A percentile compares a stretch with the other conserved stretches of the same genome.
Evolutionary conservation across 2,797 vertebrate genomes (phyloP).

Genomic region (Danio tinwini): DNA sequence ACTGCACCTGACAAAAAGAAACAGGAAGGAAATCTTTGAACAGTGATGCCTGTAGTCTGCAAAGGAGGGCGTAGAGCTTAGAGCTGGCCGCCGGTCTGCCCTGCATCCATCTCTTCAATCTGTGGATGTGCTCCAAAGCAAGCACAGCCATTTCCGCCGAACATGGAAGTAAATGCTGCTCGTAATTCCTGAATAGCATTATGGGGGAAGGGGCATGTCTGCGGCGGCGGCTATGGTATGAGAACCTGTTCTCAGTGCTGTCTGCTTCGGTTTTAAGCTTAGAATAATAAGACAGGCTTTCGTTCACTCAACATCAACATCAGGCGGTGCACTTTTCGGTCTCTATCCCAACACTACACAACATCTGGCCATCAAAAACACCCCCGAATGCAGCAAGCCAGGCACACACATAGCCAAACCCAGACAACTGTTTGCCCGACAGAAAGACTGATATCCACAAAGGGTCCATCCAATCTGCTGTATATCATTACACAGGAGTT

Average conservation of each 20-base stretch:
- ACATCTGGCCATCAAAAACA: slow-evolving; percentile 53
- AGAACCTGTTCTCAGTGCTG: not conserved
- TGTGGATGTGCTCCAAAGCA: slow-evolving; percentile 48
- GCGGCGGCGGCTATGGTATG: not conserved
- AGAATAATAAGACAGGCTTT: not conserved
- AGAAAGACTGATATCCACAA: slow-evolving; percentile 46
- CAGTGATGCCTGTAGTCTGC: slow-evolving; percentile 2
- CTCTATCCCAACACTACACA: slow-evolving; percentile 46
- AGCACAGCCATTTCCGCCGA: slow-evolving; percentile 54
- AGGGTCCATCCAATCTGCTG: slow-evolving; percentile 48
- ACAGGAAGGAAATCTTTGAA: slow-evolving; percentile 10
- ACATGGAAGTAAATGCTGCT: slow-evolving; percentile 29
- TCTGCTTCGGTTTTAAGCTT: not conserved
- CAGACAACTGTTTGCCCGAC: slow-evolving; percentile 8
- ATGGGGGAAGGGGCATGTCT: slow-evolving; percentile 25
- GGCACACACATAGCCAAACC: slow-evolving; percentile 23
- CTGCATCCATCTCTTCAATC: slow-evolving; percentile 38
- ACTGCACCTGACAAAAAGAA: not conserved
- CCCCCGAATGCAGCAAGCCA: slow-evolving; percentile 30
- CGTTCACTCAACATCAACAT: slow-evolving; percentile 27
- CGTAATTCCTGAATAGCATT: slow-evolving; percentile 45
- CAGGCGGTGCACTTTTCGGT: not conserved
- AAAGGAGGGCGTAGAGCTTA: slow-evolving; percentile 8
- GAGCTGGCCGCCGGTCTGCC: slow-evolving; percentile 16
- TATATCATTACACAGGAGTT: slow-evolving; percentile 61